Evolutionary conservation across 2,797 vertebrate genomes (phyloP), one percentile per base, ranked within the genome.

Genomic region (Petrocephalus sullivani): DNA sequence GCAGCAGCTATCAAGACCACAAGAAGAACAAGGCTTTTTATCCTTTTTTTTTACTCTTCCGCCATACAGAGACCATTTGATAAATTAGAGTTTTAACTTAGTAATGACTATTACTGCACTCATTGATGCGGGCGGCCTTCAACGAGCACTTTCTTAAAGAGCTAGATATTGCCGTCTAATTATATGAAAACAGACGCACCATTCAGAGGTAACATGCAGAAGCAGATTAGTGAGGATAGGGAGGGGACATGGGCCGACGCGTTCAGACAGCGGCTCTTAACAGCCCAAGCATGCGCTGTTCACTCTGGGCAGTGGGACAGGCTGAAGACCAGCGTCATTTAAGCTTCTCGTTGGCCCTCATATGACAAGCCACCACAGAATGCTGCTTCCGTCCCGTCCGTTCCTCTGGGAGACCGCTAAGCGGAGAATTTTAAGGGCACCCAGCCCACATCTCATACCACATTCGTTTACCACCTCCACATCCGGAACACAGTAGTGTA

Each of bases 401-500:
- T 6, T 37, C 16, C 19, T 19, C 67, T 10, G 33, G 37, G 88
- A 89, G 90, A 90, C 87, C 89, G 87, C 85, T 87, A 56, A 33
- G 49, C 83, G 83, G 2, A 14, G 4, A 2, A 49, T 49, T 90
- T 83, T 87, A 89, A 90, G 49, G 67, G 88, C 89, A 90, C 84
- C 84, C 67, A 89, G 71, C 58, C 71, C 64, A 10, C 21, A 51
- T 56, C 51, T 56, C 41, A 85, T 6, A 9, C 1, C 56, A 53
- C 53, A 86, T 84, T 41, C 83, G 60, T 88, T 90, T 60, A 56
- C 33, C 83, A 88, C 67, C 83, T 85, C 87, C 81, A 58, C 83
- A 54, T 56, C 19, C 8, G 86, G 53, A 89, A 87, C 64, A 83
- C 5, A 14, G 61, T 51, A 75, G 14, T 23, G 21, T 46, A 64